Percentiles rank a stretch among this genome's conserved stretches.
phyloP scores from a whole-genome alignment of 2,888 invertebrate genomes.

The Craniophora ligustri region DNA sequence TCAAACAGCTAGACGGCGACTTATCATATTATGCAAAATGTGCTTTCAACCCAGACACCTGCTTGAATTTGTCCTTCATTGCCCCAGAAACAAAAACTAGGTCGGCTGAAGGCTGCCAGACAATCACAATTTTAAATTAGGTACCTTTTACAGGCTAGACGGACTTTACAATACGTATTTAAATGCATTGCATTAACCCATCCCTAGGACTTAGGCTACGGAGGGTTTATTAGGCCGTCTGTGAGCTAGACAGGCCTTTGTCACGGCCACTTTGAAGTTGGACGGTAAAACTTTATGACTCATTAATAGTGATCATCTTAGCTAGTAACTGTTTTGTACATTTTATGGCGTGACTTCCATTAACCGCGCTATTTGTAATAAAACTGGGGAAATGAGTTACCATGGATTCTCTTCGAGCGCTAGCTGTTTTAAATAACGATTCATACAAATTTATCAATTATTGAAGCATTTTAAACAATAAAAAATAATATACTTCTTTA shows the following conservation, averaged over 20 bases:
- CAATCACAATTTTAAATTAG: slow-evolving; percentile 87
- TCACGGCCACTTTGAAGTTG: slow-evolving; percentile 39
- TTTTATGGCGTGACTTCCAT: slow-evolving; percentile 41
- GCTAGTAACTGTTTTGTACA: slow-evolving; percentile 43
- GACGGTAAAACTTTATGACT: slow-evolving; percentile 44
- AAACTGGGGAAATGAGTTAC: slow-evolving; percentile 12
- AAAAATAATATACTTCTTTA: not conserved
- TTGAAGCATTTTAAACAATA: not conserved
- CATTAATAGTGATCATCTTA: slow-evolving; percentile 49
- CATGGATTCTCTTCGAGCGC: not conserved
- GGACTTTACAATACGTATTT: slow-evolving; percentile 63
- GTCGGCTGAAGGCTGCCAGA: slow-evolving; percentile 82
- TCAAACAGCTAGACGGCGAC: slow-evolving; percentile 74
- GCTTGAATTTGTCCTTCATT: slow-evolving; percentile 78
- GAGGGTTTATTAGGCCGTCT: slow-evolving; percentile 54
- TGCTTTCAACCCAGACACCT: slow-evolving; percentile 76
- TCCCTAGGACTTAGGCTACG: slow-evolving; percentile 27
- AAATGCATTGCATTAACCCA: slow-evolving; percentile 65
- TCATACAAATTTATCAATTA: too few relatives aligned
- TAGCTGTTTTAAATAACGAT: not conserved
- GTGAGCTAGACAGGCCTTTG: slow-evolving; percentile 30
- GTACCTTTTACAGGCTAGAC: slow-evolving; percentile 65
- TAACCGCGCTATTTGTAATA: slow-evolving; percentile 25
- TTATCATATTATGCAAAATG: slow-evolving; percentile 80
- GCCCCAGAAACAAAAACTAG: slow-evolving; percentile 81